Percentiles rank a stretch among this genome's conserved stretches.
Evolutionary conservation across 1,140 invertebrate species (phyloP).

Genomic region (Microvelia longipes): DNA sequence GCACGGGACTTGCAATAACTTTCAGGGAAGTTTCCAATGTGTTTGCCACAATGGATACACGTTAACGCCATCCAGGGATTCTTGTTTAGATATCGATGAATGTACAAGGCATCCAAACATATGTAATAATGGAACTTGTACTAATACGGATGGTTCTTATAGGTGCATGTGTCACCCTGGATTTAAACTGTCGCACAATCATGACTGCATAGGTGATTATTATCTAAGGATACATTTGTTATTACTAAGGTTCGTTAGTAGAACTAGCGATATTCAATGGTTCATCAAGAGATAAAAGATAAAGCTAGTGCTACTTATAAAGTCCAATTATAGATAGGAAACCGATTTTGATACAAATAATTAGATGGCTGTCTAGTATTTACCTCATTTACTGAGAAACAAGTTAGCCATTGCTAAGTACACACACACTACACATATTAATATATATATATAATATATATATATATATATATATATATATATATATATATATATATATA

Average conservation of each 20-base stretch:
- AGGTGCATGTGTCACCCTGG: constrained; percentile 64
- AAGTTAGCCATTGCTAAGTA: no score
- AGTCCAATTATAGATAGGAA: no score
- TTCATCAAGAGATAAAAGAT: neutral
- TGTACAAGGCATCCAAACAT: constrained; percentile 50
- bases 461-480: no score
- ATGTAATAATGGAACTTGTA: constrained; percentile 69
- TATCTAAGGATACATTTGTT: neutral
- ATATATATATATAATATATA: no score
- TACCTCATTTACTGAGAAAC: no score
- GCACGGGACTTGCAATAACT: constrained; percentile 52
- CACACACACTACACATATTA: no score
- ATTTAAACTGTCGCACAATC: constrained; percentile 67
- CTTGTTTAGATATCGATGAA: constrained; percentile 62
- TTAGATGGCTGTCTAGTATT: no score
- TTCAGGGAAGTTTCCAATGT: constrained; percentile 56
- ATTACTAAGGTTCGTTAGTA: constrained; percentile 9
- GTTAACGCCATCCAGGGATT: constrained; percentile 39
- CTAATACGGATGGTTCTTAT: constrained; percentile 59
- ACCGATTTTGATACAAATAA: no score
- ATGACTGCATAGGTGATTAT: constrained; percentile 61
- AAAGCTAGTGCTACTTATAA: neutral
- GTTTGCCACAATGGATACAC: constrained; percentile 41
- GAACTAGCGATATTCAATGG: neutral
- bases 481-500: neutral